phyloP scores from a whole-genome alignment of 2,888 invertebrate species.

The Archaeoteleia sp. region DNA sequence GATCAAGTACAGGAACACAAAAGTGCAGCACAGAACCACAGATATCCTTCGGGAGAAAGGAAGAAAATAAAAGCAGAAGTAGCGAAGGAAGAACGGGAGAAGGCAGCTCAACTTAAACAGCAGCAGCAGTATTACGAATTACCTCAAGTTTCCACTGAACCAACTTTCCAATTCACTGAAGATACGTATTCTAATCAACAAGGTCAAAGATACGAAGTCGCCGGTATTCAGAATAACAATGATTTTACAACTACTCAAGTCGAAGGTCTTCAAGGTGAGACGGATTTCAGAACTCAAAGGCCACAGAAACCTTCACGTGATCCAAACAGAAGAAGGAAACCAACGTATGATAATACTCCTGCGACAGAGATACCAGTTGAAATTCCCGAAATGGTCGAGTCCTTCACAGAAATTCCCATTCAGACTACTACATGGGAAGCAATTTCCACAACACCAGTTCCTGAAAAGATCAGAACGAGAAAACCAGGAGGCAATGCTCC shows the following conservation, averaged over 20 bases:
- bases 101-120: constrained; percentile 8
- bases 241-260: constrained; percentile 31
- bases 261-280: constrained; percentile 24
- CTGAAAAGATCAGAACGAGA: constrained; percentile 59
- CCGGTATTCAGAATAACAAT: constrained; percentile 8
- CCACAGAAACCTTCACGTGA: constrained; percentile 60
- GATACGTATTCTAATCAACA: constrained; percentile 30
- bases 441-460: constrained; percentile 41
- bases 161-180: constrained; percentile 38
- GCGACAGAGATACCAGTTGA: constrained; percentile 55
- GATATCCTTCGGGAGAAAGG: constrained; percentile 28
- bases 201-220: constrained; percentile 33
- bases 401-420: constrained; percentile 58
- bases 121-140: constrained; percentile 34
- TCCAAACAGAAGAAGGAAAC: constrained; percentile 61
- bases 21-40: constrained; percentile 26
- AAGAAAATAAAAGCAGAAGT: constrained; percentile 27
- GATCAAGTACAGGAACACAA: constrained; percentile 14
- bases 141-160: constrained; percentile 46
- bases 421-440: constrained; percentile 62
- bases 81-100: constrained; percentile 12
- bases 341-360: constrained; percentile 56
- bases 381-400: constrained; percentile 50
- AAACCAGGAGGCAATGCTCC: constrained; percentile 56
- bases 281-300: constrained; percentile 55